phyloP scores from a whole-genome alignment of 2,888 invertebrate genomes.

The Argyresthia goedartella region DNA sequence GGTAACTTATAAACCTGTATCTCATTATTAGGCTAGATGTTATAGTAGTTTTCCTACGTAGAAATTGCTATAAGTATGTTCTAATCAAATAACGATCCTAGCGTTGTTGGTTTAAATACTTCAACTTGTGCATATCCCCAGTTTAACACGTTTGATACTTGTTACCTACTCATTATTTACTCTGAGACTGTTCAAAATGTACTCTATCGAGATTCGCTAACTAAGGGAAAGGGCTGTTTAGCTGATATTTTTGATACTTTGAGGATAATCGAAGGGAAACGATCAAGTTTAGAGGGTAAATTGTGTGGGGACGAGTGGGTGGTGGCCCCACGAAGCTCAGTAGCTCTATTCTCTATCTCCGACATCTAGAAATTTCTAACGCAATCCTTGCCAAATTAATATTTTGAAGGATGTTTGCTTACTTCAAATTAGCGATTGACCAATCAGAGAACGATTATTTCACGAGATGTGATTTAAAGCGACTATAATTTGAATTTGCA shows the following conservation, averaged over 20 bases:
- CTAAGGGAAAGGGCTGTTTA: slow-evolving; percentile 68
- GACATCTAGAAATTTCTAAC: too few species aligned
- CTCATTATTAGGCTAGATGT: slow-evolving; percentile 52
- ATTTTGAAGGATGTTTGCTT: too few species aligned
- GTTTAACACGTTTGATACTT: slow-evolving; percentile 54
- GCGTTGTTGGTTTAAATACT: slow-evolving; percentile 50
- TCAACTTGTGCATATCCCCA: slow-evolving; percentile 65
- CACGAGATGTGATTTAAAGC: too few species aligned
- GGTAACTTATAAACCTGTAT: slow-evolving; percentile 28
- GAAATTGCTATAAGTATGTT: slow-evolving; percentile 34
- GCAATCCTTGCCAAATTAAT: too few species aligned
- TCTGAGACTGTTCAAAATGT: slow-evolving; percentile 68
- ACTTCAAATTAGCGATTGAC: too few species aligned
- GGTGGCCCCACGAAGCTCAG: neutral
- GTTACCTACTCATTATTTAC: slow-evolving; percentile 69
- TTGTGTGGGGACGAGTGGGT: neutral
- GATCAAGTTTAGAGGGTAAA: slow-evolving; percentile 23
- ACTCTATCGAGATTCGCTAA: slow-evolving; percentile 65
- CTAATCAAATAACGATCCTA: slow-evolving; percentile 42
- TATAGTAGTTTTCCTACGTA: slow-evolving; percentile 45
- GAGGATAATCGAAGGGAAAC: slow-evolving; percentile 66
- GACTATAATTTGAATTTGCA: too few species aligned
- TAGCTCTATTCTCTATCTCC: too few species aligned
- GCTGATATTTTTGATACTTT: slow-evolving; percentile 71
- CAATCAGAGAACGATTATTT: too few species aligned